Evolutionary conservation across 2,113 vertebrate species (phyloP), one percentile per base, ranked within the genome.

Genomic region (Equus przewalskii): DNA sequence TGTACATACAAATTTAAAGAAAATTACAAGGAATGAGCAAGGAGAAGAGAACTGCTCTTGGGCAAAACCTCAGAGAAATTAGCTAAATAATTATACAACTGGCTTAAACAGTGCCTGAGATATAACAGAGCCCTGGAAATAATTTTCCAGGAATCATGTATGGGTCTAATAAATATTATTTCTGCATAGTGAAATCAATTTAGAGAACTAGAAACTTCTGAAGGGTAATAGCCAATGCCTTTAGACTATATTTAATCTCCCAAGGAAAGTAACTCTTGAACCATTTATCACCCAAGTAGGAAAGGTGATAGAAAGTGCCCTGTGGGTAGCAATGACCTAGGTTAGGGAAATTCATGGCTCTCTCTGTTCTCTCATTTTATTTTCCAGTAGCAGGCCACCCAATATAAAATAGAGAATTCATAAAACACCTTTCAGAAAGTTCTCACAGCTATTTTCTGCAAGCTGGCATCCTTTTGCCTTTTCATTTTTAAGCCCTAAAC

Each of bases 121-220:
- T 18, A 4, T 49, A 28, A 51, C 6, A n/a, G 13, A 89, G n/a
- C 11, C 33, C 46, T 64, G 15, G n/a, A 97, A 26, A 64, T 7
- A 73, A 79, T 76, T 91, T 88, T 90, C 30, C 24, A 75, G 51
- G 73, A 94, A 36, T 58, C 33, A 24, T 33, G 62, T 58, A 78
- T 41, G 64, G 1, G 6, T 67, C 24, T 30, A 62, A 30, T 79
- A 87, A 94, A 78, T 30, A 65, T 72, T 70, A 76, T 64, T 64
- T 91, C 44, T 80, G 22, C 64, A 89, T 15, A 33, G 12, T 56
- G 22, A 64, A 91, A 87, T 93, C 28, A 80, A 83, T 44, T 65
- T 69, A 96, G 26, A 92, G 41, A 96, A 33, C 41, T 92, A 64
- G 84, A 70, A 89, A 78, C n/a, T 80, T 98, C 44, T 94, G 72